Base-by-base conservation (phyloP, 37 sponge, comb jelly and placozoan genomes). In the Lycopodina hypogea region DNA sequence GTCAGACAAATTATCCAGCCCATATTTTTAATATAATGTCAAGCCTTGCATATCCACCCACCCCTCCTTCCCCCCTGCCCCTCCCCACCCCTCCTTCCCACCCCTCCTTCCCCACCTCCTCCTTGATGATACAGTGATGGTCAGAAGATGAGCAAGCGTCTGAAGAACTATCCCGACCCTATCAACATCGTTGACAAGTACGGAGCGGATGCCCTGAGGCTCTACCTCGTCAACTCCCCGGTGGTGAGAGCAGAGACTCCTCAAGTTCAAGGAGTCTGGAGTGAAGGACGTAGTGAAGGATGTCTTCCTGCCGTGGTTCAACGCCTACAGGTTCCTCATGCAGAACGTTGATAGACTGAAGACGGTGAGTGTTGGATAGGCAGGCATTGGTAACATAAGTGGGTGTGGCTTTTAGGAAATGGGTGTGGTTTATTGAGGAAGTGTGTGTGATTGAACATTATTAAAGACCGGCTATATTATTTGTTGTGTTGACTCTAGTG, bases 81-180 rank as follows among this genome's bases (percentile, higher is more conserved):
- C 28, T 29, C 65, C 32, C 4, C 65, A 34, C 32, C 65, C 12
- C 32, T 60, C 65, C 26, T 18, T 30, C 34, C 4, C 65, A 15
- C 4, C 32, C 4, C 65, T 34, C 1, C 65, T 28, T 26, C 65
- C 18, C 3, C 65, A 18, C 34, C 65, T 28, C 32, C 65, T 34
- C 32, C 32, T 15, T 65, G 3, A 32, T 30, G 4, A 2, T 28
- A 23, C 74, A 92, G 92, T 24, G 91, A 98, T 79, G 99, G 99
- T 8, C 84, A 87, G 65, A 98, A 98, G 78, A 98, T 98, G 99
- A 93, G 94, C 72, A 98, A 98, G 55, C 79, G 95, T 30, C 91
- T 98, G 77, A 98, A 95, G 92, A 98, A 98, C 81, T 98, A 98
- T 63, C 96, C 99, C 0, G 96, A 98, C 65, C 99, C 99, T 0